Evolutionary conservation across 2,113 vertebrate genomes (phyloP).

Genomic region (Calypte anna): DNA sequence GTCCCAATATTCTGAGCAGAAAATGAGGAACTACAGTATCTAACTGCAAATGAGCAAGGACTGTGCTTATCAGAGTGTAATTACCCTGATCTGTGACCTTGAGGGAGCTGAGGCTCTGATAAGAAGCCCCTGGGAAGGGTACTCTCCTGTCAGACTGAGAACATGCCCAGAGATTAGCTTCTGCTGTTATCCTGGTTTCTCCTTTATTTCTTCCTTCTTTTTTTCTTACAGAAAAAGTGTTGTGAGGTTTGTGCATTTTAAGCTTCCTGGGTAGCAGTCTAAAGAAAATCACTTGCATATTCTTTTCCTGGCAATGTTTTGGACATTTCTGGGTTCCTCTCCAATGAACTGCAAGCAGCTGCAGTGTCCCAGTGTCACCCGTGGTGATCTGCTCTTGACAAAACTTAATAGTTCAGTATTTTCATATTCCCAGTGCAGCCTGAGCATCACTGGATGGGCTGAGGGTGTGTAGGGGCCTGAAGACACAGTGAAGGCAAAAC

Average conservation of each 20-base stretch:
- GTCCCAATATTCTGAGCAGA: background rate
- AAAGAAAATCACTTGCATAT: background rate
- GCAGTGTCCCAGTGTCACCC: background rate
- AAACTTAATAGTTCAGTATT: background rate
- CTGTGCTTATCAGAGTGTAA: constrained; percentile 42
- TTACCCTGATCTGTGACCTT: constrained; percentile 61
- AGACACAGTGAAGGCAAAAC: background rate
- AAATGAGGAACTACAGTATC: background rate
- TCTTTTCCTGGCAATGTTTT: background rate
- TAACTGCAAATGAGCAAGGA: constrained; percentile 29
- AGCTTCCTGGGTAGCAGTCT: background rate
- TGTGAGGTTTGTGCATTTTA: background rate
- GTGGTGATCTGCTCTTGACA: background rate
- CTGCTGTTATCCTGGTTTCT: background rate
- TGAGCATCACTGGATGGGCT: background rate
- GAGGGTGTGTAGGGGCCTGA: background rate
- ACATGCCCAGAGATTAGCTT: background rate
- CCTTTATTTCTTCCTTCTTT: background rate
- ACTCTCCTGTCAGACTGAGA: background rate
- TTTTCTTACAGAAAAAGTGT: background rate
- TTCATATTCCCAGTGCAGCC: background rate
- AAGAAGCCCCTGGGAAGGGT: constrained; percentile 32
- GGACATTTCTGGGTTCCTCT: background rate
- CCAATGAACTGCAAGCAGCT: rapidly evolving
- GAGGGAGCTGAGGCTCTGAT: constrained; percentile 36